These are phyloP conservation scores for Muscidifurax raptorellus DNA, from an alignment of 1,140 invertebrate species.

Conservation along the genomic window DNA sequence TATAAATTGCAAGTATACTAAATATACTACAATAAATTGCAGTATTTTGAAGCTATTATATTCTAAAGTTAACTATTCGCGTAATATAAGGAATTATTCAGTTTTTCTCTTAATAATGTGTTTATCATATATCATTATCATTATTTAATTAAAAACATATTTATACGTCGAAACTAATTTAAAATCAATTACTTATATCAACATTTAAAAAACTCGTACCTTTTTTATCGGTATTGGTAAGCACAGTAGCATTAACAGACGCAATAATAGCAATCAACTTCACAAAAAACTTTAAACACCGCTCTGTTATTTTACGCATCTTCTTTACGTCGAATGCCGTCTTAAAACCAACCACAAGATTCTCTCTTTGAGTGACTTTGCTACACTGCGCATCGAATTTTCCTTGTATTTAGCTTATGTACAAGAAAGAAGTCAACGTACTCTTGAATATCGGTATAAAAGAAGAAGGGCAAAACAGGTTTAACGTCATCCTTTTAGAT, in stretches of 20 bases:
- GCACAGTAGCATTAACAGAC: background rate
- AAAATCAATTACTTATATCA: background rate
- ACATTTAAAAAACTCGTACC: background rate
- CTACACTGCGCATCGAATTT: constrained; percentile 8
- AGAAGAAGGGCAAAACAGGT: constrained; percentile 32
- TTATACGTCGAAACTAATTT: background rate
- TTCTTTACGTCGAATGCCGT: background rate
- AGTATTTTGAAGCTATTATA: no score
- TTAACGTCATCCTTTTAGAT: constrained; percentile 24
- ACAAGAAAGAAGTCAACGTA: background rate
- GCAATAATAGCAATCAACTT: background rate
- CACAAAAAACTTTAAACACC: background rate
- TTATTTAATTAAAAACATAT: background rate
- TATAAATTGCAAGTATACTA: no score
- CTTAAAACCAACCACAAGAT: background rate
- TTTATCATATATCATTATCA: no score
- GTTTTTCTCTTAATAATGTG: no score
- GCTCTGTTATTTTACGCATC: background rate
- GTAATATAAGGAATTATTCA: no score
- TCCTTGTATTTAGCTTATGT: background rate
- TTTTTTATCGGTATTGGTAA: constrained; percentile 10
- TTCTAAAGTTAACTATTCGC: no score
- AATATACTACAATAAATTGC: no score
- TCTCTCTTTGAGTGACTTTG: background rate
- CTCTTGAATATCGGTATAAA: constrained; percentile 18